Base-by-base conservation (phyloP, 1,140 invertebrate genomes). In the Halictus rubicundus region DNA sequence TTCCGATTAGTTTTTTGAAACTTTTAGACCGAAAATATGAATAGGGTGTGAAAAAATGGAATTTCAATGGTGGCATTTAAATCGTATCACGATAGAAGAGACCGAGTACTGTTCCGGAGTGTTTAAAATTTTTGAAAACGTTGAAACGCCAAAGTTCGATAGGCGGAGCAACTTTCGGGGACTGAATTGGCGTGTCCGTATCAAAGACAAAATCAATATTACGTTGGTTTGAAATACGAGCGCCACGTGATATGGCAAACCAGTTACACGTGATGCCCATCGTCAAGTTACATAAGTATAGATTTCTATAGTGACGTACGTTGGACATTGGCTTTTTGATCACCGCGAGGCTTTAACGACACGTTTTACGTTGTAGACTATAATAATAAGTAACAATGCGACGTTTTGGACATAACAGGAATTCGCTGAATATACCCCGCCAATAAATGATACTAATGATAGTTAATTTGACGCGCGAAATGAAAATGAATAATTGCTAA, bases 161-260 rank as follows among this genome's bases (percentile, higher is more conserved):
- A 39, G 52, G 49, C 59, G 46, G 59, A 60, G 49, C 65, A 52
- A 80, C 68, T 65, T 64, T 65, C 37, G 63, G 23, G 68, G 42
- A 77, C 69, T 42, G 42, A 77, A 75, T 57, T 74, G 73, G 37
- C 60, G 78, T 80, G 74, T 83, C 74, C 46, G 65, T 81, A 63
- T 74, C 82, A 73, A 85, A 85, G 83, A 85, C 83, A 85, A 85
- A 85, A 85, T 85, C 83, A 77, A 85, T 85, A 85, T 84, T 84
- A 85, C 82, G 83, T 81, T 57, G 83, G 82, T 84, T 80, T 84
- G 84, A 83, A 86, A 86, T 71, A 80, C 84, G 81, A 86, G 85
- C 70, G 81, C 82, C 85, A 87, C 83, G 84, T 87, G 85, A 87
- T 86, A 86, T 64, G 82, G 83, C 74, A 76, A 78, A 83, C 84